Evolutionary conservation across 1,140 invertebrate genomes (phyloP), one percentile per base, ranked within the genome.

Genomic region (Drosophila melanogaster): DNA sequence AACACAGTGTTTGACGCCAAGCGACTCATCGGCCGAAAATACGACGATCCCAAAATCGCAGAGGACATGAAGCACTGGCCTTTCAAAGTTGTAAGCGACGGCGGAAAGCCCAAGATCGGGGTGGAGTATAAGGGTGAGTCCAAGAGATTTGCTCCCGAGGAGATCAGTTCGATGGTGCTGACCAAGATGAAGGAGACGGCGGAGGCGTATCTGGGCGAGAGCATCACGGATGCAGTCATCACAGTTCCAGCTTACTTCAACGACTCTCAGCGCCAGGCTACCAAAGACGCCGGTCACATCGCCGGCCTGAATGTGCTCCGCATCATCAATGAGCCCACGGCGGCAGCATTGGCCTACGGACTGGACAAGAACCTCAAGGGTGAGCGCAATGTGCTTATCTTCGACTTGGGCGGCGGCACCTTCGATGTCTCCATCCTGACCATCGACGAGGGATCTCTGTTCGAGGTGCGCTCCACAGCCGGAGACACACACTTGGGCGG

Each of bases 381-480:
- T 26, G 14, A 46, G 55, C 17, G 55, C 12, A 58, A 44, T 12
- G 55, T 58, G 17, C 55, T 10, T 0, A 46, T 58, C 8, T 58
- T 47, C 14, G 55, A 58, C 17, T 26, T 58, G 43, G 55, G 55
- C 4, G 55, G 55, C 14, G 95, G 95, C 19, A 96, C 95, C 37
- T 96, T 96, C 71, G 97, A 98, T 92, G 97, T 98, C 0, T 98
- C 97, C n/a, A 95, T 98, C 53, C 92, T 98, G 2, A 94, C 95
- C 40, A 97, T 98, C 91, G 95, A 96, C 67, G 59, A 38, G 58
- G 66, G 49, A 12, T 51, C 49, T 1, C 30, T 22, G 49, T 51
- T 95, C 77, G 94, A 97, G 93, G 96, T 97, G 0, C 94, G 94
- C 89, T 94, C 96, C 0, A 97, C 96, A 14, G 95, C 96, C 1